phyloP scores from a whole-genome alignment of 2,113 vertebrate species.

The Albula goreensis region DNA sequence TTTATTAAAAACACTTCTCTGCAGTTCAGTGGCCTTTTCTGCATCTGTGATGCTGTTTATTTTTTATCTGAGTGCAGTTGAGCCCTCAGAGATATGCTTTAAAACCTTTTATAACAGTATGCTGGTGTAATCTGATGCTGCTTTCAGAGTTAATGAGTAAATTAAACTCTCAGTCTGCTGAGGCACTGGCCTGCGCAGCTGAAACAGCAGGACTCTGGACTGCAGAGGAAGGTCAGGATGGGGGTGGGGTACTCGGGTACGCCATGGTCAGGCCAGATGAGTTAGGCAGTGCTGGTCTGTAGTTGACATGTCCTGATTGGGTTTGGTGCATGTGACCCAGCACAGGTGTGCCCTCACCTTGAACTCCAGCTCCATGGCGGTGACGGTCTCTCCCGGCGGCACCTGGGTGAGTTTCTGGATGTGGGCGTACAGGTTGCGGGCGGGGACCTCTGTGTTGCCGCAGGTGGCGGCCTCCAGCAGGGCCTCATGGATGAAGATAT shows the following conservation, averaged over 20 bases:
- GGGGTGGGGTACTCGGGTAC: constrained; percentile 94
- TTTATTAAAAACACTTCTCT: no score
- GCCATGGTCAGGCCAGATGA: constrained; percentile 88
- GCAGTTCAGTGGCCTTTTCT: no score
- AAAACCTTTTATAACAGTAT: no score
- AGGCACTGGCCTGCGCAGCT: no score
- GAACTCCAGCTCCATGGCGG: constrained; percentile 93
- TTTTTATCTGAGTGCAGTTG: no score
- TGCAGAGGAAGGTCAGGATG: constrained; percentile 85
- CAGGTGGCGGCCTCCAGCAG: constrained; percentile 87
- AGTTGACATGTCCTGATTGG: no score
- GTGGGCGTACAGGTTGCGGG: constrained; percentile 88
- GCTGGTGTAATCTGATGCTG: no score
- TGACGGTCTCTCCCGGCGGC: constrained; percentile 81
- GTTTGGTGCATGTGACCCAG: no score
- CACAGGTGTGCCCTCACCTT: constrained; percentile 72
- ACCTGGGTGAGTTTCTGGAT: constrained; percentile 90
- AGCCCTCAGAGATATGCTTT: no score
- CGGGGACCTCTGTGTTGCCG: constrained; percentile 87
- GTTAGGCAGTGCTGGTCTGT: no score
- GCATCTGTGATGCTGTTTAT: neutral
- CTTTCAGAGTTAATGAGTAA: no score
- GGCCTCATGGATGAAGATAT: constrained; percentile 93
- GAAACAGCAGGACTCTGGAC: constrained; percentile 80
- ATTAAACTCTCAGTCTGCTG: no score